Evolutionary conservation across 2,797 vertebrate genomes (phyloP).

Genomic region (Peromyscus melanophrys): DNA sequence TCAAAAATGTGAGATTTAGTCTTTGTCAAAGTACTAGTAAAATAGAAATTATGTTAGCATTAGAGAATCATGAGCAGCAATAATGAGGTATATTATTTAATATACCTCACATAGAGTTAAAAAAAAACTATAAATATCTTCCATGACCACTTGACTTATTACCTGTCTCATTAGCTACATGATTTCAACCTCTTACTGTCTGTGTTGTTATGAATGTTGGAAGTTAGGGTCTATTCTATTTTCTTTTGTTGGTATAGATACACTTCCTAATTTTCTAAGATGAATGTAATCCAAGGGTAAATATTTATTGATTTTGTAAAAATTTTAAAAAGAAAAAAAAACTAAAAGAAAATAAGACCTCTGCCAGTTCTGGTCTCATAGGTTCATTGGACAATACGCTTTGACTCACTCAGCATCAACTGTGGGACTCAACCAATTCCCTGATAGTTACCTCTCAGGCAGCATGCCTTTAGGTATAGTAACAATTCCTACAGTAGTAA

Average conservation of each 20-base stretch:
- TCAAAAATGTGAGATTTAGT: constrained; percentile 4
- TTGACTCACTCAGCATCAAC: background rate
- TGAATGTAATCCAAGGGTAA: background rate
- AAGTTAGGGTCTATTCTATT: constrained; percentile 36
- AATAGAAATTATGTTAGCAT: constrained; percentile 38
- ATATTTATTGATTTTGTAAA: constrained; percentile 6
- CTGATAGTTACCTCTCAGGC: background rate
- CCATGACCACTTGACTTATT: background rate
- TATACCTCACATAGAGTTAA: background rate
- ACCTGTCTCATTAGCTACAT: background rate
- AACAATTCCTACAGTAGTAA: background rate
- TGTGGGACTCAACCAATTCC: background rate
- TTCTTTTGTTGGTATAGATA: constrained; percentile 34
- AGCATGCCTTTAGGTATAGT: background rate
- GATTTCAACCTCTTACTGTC: background rate
- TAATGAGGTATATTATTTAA: background rate
- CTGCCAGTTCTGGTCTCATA: background rate
- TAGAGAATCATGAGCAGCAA: background rate
- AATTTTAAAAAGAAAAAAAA: constrained; percentile 12
- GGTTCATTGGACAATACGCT: background rate
- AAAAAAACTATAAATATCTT: background rate
- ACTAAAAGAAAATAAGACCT: constrained; percentile 5
- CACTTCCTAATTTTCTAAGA: constrained; percentile 20
- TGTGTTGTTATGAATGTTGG: background rate
- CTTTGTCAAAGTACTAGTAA: background rate